A percentile compares a stretch with the other conserved stretches of the same genome.
Evolutionary conservation across 2,113 vertebrate genomes (phyloP).

Genomic region (Tragulus kanchil): DNA sequence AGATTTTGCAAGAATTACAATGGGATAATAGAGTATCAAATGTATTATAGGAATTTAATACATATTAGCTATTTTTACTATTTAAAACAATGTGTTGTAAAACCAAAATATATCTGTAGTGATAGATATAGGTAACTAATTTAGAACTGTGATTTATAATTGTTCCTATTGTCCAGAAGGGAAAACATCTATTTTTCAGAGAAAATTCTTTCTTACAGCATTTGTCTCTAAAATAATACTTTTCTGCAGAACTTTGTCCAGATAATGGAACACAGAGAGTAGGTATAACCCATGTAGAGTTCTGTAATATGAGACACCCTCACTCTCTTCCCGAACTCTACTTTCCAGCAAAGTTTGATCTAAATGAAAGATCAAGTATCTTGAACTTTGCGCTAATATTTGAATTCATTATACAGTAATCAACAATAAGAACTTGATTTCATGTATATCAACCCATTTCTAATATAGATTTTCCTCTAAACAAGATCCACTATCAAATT

Average conservation of each 20-base stretch:
- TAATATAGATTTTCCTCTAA: conserved; percentile 53
- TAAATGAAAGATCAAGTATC: neutral
- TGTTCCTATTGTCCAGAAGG: neutral
- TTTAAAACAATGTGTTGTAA: neutral
- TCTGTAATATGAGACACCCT: neutral
- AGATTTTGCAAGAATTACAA: neutral
- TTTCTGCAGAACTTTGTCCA: neutral
- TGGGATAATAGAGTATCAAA: neutral
- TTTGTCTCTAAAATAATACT: conserved; percentile 1
- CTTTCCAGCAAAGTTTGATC: neutral
- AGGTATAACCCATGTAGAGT: neutral
- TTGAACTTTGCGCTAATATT: neutral
- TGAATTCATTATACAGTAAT: neutral
- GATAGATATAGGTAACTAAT: neutral
- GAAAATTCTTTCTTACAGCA: neutral
- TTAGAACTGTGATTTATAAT: neutral
- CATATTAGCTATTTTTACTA: neutral
- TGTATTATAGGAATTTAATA: neutral
- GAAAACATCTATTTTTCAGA: neutral
- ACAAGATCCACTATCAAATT: neutral
- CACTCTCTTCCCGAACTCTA: neutral
- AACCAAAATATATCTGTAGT: neutral
- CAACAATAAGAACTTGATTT: neutral
- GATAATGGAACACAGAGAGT: neutral
- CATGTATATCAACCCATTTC: neutral